Conservation (phyloP, 2,797 vertebrate species). For the Tenualosa thibaudeaui region DNA sequence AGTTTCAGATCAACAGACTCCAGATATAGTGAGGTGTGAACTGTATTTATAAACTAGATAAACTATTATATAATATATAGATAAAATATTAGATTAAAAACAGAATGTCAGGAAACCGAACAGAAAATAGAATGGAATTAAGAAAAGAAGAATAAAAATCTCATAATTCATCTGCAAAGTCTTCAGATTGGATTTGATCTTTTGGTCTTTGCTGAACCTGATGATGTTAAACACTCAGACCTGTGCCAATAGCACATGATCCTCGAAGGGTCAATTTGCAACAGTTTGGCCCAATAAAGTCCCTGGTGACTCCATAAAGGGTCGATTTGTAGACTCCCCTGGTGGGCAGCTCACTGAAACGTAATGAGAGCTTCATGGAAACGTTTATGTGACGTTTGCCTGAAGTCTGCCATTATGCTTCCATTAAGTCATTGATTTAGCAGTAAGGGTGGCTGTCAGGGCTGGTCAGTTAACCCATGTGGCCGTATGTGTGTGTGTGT, state of each 20-base stretch:
- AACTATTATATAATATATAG: no score
- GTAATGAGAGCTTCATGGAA: slow-evolving; percentile 37
- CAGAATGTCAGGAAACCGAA: background rate
- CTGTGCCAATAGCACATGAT: background rate
- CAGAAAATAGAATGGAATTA: no score
- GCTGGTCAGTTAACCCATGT: slow-evolving; percentile 41
- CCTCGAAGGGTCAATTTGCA: background rate
- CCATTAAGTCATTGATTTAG: slow-evolving; percentile 53
- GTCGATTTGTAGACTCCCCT: background rate
- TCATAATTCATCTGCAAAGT: no score
- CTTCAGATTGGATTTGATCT: no score
- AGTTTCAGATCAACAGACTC: no score
- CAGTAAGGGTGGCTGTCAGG: slow-evolving; percentile 47
- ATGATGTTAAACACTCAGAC: background rate
- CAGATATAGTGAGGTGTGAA: no score
- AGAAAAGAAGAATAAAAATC: no score
- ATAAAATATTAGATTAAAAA: background rate
- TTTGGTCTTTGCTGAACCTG: no score
- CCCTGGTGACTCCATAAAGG: background rate
- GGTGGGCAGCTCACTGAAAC: background rate
- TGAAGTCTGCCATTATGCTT: slow-evolving; percentile 49
- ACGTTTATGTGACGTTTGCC: slow-evolving; percentile 51
- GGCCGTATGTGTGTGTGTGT: slow-evolving; percentile 32
- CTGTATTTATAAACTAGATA: no score
- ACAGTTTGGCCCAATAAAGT: background rate